Evolutionary conservation across 2,888 invertebrate genomes (phyloP), one percentile per base, ranked within the genome.

Genomic region (Catonia carolina): DNA sequence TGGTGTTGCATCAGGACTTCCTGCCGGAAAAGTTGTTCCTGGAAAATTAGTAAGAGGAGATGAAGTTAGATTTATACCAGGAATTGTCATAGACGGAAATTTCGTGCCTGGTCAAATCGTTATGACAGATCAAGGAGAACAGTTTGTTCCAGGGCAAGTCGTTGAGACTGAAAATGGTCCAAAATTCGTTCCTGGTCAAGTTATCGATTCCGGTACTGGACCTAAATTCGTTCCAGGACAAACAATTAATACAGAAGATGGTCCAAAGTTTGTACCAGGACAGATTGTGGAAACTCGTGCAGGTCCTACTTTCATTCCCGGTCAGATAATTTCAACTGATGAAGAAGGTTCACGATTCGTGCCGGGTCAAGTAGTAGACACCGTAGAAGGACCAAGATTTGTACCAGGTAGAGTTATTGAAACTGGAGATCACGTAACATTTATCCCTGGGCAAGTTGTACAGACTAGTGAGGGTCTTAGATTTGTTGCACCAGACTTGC

Each of bases 161-260:
- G 80, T 85, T n/a, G 83, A 84, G 65, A 84, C 84, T 2, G 75
- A 77, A 48, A 80, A 80, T 63, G 81, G 82, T 18, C 80, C 82
- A 0, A 85, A 86, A 69, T 87, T 88, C 69, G 84, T 88, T 14
- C 85, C 87, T 2, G 88, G 88, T 2, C 85, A 86, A 74, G 82
- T 86, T 65, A 84, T 86, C 0, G 83, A 84, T 66, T 83, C 84
- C 1, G 77, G 78, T 67, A 77, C 76, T 45, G 83, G 83, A 6
- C 77, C 79, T 0, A 83, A 83, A 67, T 84, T 84, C 66, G 77
- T 80, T 0, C 81, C 87, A 1, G 87, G 86, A 6, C 86, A 86
- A 73, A 85, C 86, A 0, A 77, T 86, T 60, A 80, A 83, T 58
- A 84, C 82, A 1, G 79, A 80, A 51, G 83, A 84, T 61, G 86